A percentile compares a stretch with the other conserved stretches of the same genome.
Evolutionary conservation across 2,888 invertebrate genomes (phyloP).

Genomic region (Lasioglossum vierecki): DNA sequence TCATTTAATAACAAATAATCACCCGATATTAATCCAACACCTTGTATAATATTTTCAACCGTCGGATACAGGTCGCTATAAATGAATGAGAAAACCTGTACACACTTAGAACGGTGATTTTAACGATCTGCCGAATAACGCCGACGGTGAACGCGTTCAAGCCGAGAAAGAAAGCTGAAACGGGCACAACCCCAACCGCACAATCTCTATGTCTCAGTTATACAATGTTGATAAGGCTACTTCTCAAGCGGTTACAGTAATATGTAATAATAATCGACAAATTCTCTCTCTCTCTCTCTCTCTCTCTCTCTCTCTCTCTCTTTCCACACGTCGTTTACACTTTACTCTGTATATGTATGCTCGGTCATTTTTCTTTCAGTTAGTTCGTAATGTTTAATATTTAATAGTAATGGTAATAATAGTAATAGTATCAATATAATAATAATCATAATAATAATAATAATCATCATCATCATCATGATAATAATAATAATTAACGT

Average conservation of each 20-base stretch:
- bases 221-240: conserved; percentile 70
- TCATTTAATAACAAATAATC: background rate
- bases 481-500: conserved; percentile 56
- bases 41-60: background rate
- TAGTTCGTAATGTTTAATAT: conserved; percentile 59
- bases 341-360: conserved; percentile 37
- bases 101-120: background rate
- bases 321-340: conserved; percentile 48
- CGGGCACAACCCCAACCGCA: conserved; percentile 29
- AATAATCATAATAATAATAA: background rate
- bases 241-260: conserved; percentile 68
- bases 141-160: background rate
- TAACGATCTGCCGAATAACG: background rate
- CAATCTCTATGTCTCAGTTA: conserved; percentile 32
- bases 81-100: background rate
- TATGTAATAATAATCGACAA: conserved; percentile 68
- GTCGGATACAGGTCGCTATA: background rate
- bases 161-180: conserved; percentile 18
- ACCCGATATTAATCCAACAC: background rate
- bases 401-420: conserved; percentile 60
- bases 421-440: conserved; percentile 34
- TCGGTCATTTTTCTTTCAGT: conserved; percentile 35
- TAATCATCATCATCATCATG: conserved; percentile 43
- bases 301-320: conserved; percentile 9
- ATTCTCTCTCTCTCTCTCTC: conserved; percentile 10